These are phyloP conservation scores for Zelleria hepariella DNA, from an alignment of 2,888 invertebrate species.

Conservation along the genomic window DNA sequence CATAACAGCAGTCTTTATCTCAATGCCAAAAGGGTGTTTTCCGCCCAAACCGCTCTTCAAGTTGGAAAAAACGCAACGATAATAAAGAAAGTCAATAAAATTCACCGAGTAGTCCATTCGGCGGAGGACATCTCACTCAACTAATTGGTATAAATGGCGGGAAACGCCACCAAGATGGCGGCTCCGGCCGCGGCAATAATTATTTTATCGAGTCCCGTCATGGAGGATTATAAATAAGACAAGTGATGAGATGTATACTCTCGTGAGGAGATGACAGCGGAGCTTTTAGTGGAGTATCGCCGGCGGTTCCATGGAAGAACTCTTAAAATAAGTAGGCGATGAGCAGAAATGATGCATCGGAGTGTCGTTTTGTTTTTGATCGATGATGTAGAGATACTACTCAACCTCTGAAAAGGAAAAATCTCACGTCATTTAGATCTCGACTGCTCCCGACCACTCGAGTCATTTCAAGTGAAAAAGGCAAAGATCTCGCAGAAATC, in stretches of 20 bases:
- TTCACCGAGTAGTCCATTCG: slow-evolving; percentile 42
- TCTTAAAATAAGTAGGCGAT: background rate
- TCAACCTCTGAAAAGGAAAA: too few species aligned
- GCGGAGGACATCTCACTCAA: slow-evolving; percentile 68
- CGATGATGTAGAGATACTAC: too few species aligned
- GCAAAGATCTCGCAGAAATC: too few species aligned
- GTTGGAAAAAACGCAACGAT: background rate
- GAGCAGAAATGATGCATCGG: background rate
- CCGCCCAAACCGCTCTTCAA: background rate
- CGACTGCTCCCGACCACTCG: too few species aligned
- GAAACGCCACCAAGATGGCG: slow-evolving; percentile 37
- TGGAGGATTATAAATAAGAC: slow-evolving; percentile 59
- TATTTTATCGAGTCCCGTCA: slow-evolving; percentile 57
- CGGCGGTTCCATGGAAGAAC: background rate
- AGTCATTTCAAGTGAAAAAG: too few species aligned
- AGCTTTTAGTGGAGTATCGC: background rate
- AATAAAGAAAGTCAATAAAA: background rate
- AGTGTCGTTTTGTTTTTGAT: background rate
- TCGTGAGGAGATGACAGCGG: slow-evolving; percentile 44
- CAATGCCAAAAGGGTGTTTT: background rate
- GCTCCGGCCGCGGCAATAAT: slow-evolving; percentile 41
- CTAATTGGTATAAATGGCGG: slow-evolving; percentile 66
- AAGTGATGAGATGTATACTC: slow-evolving; percentile 63
- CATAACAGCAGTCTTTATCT: background rate
- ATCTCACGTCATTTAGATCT: too few species aligned